Evolutionary conservation across 92 coral and sea anemone genomes (phyloP), one percentile per base, ranked within the genome.

Genomic region (Epizoanthus rinbou): DNA sequence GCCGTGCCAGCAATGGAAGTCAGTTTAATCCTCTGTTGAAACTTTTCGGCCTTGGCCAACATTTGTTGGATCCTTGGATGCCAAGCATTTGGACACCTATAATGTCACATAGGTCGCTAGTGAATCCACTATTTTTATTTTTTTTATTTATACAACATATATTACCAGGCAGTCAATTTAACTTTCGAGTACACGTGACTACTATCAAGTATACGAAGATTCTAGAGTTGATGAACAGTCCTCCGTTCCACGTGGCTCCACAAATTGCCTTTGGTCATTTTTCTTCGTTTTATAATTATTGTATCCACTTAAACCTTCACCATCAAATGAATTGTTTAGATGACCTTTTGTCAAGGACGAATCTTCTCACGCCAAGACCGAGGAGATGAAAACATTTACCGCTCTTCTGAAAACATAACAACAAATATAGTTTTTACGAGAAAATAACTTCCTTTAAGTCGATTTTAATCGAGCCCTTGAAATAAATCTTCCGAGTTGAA

Each of bases 401-500:
- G 76, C 57, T 39, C 59, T 23, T 41, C 58, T 72, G 45, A 72
- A 43, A 57, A 71, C 53, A 66, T 66, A 66, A 7, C 76, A 47
- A 72, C 76, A 64, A 72, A 72, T 19, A 11, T 56, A 66, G 18
- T 5, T 66, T 66, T 66, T 66, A 66, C 47, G 80, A 74, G 65
- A 74, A 74, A 24, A 53, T 24, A 74, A 74, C 80, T 15, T 53
- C 59, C 72, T 50, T 74, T 23, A 74, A 74, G 59, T 54, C 33
- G 80, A 50, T 74, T 74, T 74, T 74, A 74, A 74, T 53, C 41
- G 80, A 74, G 33, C 80, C 59, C 54, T 74, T 74, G 59, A 74
- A 53, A 50, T 53, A 54, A 52, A 74, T 28, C 64, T 13, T 52
- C 65, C 15, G 57, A 54, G 33, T 23, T 74, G 41, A 74, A 54